Conservation (phyloP, 1,140 invertebrate genomes). For the Tetramorium alpestre region DNA sequence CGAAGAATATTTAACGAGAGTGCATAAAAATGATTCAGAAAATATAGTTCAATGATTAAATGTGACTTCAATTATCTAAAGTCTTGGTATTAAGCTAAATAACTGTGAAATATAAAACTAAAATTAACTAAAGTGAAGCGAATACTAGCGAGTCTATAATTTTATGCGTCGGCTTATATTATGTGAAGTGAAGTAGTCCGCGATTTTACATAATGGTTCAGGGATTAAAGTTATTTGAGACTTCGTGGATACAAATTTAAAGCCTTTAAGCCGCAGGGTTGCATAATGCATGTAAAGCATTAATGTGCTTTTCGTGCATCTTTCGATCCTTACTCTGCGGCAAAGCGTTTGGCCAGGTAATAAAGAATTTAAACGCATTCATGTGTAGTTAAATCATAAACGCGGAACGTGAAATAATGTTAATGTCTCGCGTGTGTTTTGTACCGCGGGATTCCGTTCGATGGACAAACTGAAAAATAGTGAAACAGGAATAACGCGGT, state of each 20-base stretch:
- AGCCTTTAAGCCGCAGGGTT: background rate
- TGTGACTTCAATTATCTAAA: background rate
- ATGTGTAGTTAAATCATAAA: background rate
- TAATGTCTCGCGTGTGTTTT: background rate
- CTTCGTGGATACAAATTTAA: constrained; percentile 12
- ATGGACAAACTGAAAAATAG: background rate
- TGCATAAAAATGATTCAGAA: background rate
- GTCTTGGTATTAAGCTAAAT: background rate
- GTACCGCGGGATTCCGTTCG: background rate
- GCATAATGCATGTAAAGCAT: constrained; percentile 41
- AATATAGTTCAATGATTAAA: background rate
- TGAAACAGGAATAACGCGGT: background rate
- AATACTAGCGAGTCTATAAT: background rate
- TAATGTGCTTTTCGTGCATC: constrained; percentile 31
- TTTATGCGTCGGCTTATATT: background rate
- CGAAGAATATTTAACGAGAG: background rate
- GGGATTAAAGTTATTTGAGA: constrained; percentile 29
- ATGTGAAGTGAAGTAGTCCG: background rate
- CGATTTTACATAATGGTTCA: constrained; percentile 15
- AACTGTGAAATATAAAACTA: background rate
- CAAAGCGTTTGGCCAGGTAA: background rate
- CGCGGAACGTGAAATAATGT: background rate
- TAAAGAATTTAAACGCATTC: constrained; percentile 29
- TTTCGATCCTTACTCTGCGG: constrained; percentile 10
- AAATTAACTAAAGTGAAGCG: background rate